phyloP scores from a whole-genome alignment of 2,113 vertebrate genomes.

The Bos indicus region DNA sequence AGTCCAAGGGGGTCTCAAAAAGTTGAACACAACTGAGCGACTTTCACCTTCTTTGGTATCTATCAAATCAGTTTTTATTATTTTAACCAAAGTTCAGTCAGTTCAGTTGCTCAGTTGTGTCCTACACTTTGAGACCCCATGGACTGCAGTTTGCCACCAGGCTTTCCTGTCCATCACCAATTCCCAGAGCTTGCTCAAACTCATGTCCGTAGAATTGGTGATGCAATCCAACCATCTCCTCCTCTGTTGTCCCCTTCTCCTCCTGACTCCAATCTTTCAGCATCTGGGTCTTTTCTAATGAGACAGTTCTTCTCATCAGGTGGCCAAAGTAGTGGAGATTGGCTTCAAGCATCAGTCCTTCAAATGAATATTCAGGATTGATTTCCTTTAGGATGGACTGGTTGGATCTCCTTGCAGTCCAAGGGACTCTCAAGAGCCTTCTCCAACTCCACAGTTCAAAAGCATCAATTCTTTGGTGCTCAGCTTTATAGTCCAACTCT shows the following conservation, averaged over 20 bases:
- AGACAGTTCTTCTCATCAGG: neutral
- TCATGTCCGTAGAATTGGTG: neutral
- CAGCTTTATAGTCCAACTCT: neutral
- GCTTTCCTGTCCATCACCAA: neutral
- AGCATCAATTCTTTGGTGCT: neutral
- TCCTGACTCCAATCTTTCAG: neutral
- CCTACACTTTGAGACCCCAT: neutral
- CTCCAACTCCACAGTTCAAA: neutral
- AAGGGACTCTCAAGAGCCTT: neutral
- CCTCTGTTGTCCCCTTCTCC: neutral
- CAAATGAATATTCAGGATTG: neutral
- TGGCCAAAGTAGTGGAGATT: neutral
- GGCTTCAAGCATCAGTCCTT: neutral
- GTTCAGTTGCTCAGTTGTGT: neutral
- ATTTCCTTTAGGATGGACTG: neutral
- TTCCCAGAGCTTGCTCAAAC: neutral
- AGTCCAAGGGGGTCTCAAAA: neutral
- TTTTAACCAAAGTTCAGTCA: constrained; percentile 27
- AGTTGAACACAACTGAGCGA: neutral
- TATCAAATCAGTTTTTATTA: neutral
- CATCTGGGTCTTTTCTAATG: neutral
- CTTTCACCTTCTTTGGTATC: neutral
- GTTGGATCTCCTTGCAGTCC: neutral
- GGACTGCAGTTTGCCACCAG: neutral
- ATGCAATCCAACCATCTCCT: neutral